Evolutionary conservation across 2,113 vertebrate genomes (phyloP).

Genomic region (Pangasianodon hypophthalmus): DNA sequence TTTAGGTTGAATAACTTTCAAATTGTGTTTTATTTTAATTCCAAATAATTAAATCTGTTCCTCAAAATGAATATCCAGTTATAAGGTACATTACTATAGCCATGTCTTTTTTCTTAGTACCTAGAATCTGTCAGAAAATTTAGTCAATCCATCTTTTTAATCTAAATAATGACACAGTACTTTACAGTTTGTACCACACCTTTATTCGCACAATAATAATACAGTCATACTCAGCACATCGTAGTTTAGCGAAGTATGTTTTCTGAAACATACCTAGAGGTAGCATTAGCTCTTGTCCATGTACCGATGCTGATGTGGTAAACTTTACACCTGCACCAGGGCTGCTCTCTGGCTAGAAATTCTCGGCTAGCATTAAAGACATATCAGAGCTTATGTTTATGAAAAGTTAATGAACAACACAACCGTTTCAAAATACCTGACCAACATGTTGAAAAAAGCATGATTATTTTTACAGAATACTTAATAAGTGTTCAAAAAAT

Average conservation of each 20-base stretch:
- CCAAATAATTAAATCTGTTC: not conserved
- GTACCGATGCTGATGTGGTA: not conserved
- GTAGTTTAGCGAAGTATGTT: too few relatives aligned
- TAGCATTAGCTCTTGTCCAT: not conserved
- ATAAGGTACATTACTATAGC: not conserved
- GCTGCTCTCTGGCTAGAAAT: not conserved
- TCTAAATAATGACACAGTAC: not conserved
- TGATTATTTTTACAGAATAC: not conserved
- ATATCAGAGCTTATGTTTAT: not conserved
- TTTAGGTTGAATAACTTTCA: not conserved
- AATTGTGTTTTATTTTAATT: not conserved
- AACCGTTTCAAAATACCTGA: not conserved
- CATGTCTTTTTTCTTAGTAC: not conserved
- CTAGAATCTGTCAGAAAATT: not conserved
- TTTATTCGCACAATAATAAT: not conserved
- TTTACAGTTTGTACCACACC: not conserved
- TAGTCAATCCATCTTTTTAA: not conserved
- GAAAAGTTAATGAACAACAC: not conserved
- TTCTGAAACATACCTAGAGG: too few relatives aligned
- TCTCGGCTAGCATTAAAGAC: not conserved
- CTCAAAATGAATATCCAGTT: not conserved
- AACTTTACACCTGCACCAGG: not conserved
- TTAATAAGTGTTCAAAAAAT: not conserved
- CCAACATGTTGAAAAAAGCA: not conserved
- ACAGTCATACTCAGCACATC: too few relatives aligned